These are phyloP conservation scores for Saturnia pavonia DNA, from an alignment of 2,888 invertebrate species.

Conservation along the genomic window DNA sequence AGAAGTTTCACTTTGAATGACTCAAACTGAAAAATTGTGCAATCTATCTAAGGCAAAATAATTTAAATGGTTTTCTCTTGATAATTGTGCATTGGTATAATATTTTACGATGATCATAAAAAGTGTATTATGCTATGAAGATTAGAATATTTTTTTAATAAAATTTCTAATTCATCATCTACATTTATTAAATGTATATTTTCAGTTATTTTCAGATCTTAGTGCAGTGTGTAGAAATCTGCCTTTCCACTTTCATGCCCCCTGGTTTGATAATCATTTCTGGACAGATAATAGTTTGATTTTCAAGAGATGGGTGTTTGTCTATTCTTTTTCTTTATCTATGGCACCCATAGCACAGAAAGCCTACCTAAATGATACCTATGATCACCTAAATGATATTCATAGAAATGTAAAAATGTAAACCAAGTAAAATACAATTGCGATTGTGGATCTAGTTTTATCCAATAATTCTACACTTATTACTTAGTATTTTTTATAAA, in stretches of 20 bases:
- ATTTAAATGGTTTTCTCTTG: not conserved
- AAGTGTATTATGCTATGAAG: not conserved
- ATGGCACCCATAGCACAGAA: too few relatives aligned
- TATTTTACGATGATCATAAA: not conserved
- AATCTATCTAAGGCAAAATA: not conserved
- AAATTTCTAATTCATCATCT: not conserved
- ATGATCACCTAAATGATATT: too few relatives aligned
- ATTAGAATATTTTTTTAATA: not conserved
- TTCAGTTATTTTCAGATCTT: too few relatives aligned
- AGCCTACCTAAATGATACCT: too few relatives aligned
- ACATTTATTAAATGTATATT: too few relatives aligned
- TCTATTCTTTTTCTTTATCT: not conserved
- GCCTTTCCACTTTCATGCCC: too few relatives aligned
- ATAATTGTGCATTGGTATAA: not conserved
- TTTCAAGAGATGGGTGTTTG: not conserved
- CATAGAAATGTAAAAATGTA: too few relatives aligned
- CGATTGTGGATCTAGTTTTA: not conserved
- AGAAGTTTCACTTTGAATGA: not conserved
- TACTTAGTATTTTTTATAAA: too few relatives aligned
- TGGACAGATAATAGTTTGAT: not conserved
- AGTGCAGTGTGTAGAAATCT: too few relatives aligned
- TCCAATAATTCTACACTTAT: not conserved
- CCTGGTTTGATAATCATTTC: too few relatives aligned
- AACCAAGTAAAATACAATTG: too few relatives aligned
- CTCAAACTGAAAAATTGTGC: not conserved